Conservation (phyloP, 1,140 invertebrate genomes). For the Drosophila neocordata region DNA sequence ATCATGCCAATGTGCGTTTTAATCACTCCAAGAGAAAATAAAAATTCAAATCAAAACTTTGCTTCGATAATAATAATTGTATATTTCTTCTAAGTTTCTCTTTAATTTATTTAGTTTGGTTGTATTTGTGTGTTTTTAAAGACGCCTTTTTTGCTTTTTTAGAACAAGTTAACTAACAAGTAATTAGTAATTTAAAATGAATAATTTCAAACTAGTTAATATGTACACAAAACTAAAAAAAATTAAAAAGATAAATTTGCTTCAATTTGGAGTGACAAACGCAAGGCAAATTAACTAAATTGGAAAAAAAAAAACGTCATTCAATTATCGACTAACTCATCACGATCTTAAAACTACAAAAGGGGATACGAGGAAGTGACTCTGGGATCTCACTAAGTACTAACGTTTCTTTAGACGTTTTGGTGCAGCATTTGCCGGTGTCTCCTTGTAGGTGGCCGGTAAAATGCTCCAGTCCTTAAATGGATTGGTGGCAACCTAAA, state of each 20-base stretch:
- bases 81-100: slow-evolving; percentile 10
- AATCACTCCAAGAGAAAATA: slow-evolving; percentile 56
- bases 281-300: slow-evolving; percentile 30
- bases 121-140: slow-evolving; percentile 33
- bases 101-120: slow-evolving; percentile 55
- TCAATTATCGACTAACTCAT: slow-evolving; percentile 53
- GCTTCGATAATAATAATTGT: slow-evolving; percentile 2
- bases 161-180: slow-evolving; percentile 40
- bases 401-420: slow-evolving; percentile 82
- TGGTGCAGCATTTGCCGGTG: slow-evolving; percentile 74
- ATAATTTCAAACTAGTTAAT: neutral
- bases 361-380: slow-evolving; percentile 31
- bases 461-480: slow-evolving; percentile 91
- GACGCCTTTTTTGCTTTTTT: slow-evolving; percentile 31
- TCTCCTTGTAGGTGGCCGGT: slow-evolving; percentile 74
- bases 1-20: slow-evolving; percentile 42
- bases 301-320: neutral
- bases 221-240: neutral
- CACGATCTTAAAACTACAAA: slow-evolving; percentile 34
- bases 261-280: slow-evolving; percentile 64
- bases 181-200: neutral
- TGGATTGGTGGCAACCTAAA: slow-evolving; percentile 89
- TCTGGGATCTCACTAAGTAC: slow-evolving; percentile 49
- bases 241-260: slow-evolving; percentile 21
- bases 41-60: slow-evolving; percentile 69